Base-by-base conservation (phyloP, 2,113 vertebrate genomes). In the Nothocercus nigrocapillus region DNA sequence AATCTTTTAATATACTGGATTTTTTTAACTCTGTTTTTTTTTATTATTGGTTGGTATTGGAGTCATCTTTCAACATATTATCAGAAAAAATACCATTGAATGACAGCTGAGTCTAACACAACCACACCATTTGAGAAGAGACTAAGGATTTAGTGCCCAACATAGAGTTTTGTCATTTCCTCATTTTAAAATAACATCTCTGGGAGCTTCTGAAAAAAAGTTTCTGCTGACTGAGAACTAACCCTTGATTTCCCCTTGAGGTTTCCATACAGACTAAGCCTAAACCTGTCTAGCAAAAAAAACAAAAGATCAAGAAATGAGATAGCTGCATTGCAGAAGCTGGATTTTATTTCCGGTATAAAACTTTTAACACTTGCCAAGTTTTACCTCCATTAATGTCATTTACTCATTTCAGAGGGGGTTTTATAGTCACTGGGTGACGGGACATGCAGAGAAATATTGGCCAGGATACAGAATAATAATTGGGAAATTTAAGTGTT, bases 351-450 rank as follows among this genome's bases (percentile, higher is more conserved):
- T 95, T 97, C 89, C 62, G 75, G 74, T 69, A 79, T 22, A 61
- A 79, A 91, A 64, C 2, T 1, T 73, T 73, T 79, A 62, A 87
- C 7, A 2, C 90, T 91, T 62, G 56, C 44, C 38, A 88, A 30
- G 28, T 89, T 91, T 94, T 85, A 66, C 18, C 10, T 66, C 5
- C 24, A 24, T 94, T 76, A 0, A 0, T 49, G 64, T 13, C 66
- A 21, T 64, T 79, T 89, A 91, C 62, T 95, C 84, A 82, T 95
- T 81, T 94, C 74, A 32, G 66, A 44, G 25, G n/a, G 61, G 32
- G 40, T 49, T 86, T 56, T 64, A 27, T 76, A 56, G 68, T 86
- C 88, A 78, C 9, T 12, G 45, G 36, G 64, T 49, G 21, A 24
- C 62, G 64, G 3, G 18, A 21, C 59, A 56, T 8, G 3, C 42